These are phyloP conservation scores for Indri indri DNA, from an alignment of 2,113 vertebrate species.

Conservation along the genomic window DNA sequence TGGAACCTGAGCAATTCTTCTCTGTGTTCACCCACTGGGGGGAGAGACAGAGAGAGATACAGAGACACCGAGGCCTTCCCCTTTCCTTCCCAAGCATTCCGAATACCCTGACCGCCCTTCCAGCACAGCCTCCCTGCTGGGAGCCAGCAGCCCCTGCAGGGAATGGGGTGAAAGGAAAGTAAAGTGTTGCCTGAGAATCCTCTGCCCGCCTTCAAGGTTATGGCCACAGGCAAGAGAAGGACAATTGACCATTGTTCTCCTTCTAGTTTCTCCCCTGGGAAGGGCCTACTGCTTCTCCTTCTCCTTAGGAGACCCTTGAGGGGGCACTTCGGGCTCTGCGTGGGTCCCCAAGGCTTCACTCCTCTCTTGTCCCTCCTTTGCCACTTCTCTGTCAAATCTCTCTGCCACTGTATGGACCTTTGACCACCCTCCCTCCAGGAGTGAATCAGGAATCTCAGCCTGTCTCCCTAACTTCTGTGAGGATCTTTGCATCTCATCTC, in stretches of 20 bases:
- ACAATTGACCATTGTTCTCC: slow-evolving; percentile 25
- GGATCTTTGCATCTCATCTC: background rate
- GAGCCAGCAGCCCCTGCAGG: background rate
- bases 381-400: background rate
- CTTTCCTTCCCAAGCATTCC: background rate
- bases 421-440: background rate
- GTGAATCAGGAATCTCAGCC: background rate
- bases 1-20: background rate
- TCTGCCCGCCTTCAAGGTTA: slow-evolving; percentile 48
- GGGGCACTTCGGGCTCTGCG: background rate
- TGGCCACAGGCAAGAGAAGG: background rate
- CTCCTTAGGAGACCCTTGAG: background rate
- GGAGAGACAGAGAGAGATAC: background rate
- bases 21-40: background rate
- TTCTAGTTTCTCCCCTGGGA: background rate
- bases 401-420: background rate
- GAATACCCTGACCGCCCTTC: background rate
- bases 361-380: background rate
- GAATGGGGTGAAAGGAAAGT: background rate
- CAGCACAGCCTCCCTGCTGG: background rate
- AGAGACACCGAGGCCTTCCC: background rate
- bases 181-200: background rate
- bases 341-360: background rate
- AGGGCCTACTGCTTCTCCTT: background rate
- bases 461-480: background rate